phyloP scores from a whole-genome alignment of 2,888 invertebrate species.

The Drosophila cyrtoloma region DNA sequence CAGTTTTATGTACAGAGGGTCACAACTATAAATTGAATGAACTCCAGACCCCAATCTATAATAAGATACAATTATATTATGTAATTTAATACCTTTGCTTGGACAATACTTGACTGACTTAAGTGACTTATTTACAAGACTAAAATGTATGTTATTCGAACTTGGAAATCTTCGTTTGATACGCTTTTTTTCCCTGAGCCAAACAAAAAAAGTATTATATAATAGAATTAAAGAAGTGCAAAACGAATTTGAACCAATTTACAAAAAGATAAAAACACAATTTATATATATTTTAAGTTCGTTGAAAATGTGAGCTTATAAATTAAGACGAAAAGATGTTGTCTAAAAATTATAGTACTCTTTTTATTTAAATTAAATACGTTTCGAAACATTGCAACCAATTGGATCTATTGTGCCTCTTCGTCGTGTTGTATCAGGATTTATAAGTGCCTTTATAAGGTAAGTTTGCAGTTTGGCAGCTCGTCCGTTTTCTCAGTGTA shows the following conservation, averaged over 20 bases:
- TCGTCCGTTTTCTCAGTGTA: slow-evolving; percentile 12
- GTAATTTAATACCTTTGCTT: neutral
- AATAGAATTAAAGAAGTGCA: neutral
- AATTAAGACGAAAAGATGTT: neutral
- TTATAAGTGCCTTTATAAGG: neutral
- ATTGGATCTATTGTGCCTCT: no score
- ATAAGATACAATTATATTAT: neutral
- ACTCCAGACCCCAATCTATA: neutral
- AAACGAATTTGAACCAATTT: neutral
- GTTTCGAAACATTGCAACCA: neutral
- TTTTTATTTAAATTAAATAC: neutral
- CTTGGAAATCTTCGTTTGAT: neutral
- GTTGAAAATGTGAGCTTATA: neutral
- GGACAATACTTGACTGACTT: neutral
- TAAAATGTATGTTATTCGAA: neutral
- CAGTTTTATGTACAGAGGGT: neutral
- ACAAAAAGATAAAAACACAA: neutral
- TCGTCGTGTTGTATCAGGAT: neutral
- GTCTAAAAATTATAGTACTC: neutral
- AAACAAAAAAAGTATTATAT: neutral
- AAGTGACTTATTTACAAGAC: neutral
- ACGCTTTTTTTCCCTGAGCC: neutral
- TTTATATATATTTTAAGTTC: neutral
- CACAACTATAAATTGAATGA: neutral
- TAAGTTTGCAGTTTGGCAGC: neutral